Base-by-base conservation (phyloP, 2,113 vertebrate species). In the Aleadryas rufinucha region DNA sequence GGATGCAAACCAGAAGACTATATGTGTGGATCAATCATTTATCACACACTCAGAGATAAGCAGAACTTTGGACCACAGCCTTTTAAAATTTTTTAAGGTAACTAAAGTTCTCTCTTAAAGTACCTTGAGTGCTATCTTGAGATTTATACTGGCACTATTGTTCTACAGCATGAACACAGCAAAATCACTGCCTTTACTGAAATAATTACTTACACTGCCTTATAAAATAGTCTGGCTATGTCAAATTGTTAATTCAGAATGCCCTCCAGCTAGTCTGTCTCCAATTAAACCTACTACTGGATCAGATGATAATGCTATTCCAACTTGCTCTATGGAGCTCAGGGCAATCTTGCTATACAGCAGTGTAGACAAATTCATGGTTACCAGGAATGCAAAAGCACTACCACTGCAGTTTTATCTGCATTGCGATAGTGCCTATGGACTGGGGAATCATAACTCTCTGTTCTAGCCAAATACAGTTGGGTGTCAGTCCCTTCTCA, bases 51-150 rank as follows among this genome's bases (percentile, higher is more conserved):
- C 65, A 81, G 59, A 93, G 63, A 84, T 77, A 93, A 91, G 28
- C 20, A n/a, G 49, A 89, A 76, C 24, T 91, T 84, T 89, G 61
- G 57, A 87, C 28, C 49, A 82, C 21, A 69, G 61, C 26, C 41
- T 60, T 78, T 66, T 37, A 61, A 57, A 75, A 45, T 52, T 84
- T 94, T 91, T 85, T 49, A 75, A 77, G 76, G 72, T 89, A 71
- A 96, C 72, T 90, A 30, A 89, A 89, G 35, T 85, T 95, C 50
- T 87, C 41, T 79, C 81, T 75, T 75, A 52, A 87, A 90, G 87
- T 81, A 91, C 70, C 83, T 11, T 24, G n/a, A 77, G 88, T 90
- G 47, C 47, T 94, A 16, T 44, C 78, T 74, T 90, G 56, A 70
- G 93, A 81, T 91, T 90, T 80, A 82, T 65, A 65, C 22, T 56